Base-by-base conservation (phyloP, 2,113 vertebrate species). In the Pomatostomus ruficeps region DNA sequence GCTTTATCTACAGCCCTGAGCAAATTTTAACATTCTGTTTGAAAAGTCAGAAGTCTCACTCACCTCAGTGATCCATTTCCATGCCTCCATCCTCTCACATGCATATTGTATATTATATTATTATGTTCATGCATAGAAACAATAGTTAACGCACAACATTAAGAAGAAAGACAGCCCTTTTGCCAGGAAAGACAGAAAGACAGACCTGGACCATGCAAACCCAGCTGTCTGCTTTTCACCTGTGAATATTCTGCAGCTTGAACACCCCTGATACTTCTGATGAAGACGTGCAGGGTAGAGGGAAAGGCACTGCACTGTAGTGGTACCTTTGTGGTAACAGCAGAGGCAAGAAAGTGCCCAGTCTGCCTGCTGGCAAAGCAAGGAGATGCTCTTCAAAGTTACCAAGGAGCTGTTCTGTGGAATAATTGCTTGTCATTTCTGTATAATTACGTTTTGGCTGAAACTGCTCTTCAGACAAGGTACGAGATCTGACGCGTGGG, bases 71-170 rank as follows among this genome's bases (percentile, higher is more conserved):
- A 20, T 31, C 31, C 28, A 40, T 48, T 42, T 28, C 75, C 22
- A 12, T 8, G 21, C 26, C 43, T 72, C 54, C 54, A 42, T 23
- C 36, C 36, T 33, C 57, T 67, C 28, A 18, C 62, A 13, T 3
- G 1, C 26, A 23, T 5, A 33, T 33, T 3, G 1, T 22, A 23
- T 5, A 33, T 33, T 23, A 3, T 2, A 20, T 43, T 12, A 36
- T 36, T 26, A 7, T 10, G 28, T 28, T 33, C 18, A 12, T 28
- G 38, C 23, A 45, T 16, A 9, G 16, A 9, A 40, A 51, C 20
- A 35, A 42, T 38, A 55, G 42, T 59, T 35, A 63, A 43, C 11
- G 12, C 21, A 20, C 52, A 77, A 2, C 5, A 9, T 21, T 9
- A 13, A 1, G 40, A 84, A 58, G 21, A 49, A 18, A 26, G 38